Evolutionary conservation across 2,113 vertebrate species (phyloP).

Genomic region (Laticauda laticaudata): DNA sequence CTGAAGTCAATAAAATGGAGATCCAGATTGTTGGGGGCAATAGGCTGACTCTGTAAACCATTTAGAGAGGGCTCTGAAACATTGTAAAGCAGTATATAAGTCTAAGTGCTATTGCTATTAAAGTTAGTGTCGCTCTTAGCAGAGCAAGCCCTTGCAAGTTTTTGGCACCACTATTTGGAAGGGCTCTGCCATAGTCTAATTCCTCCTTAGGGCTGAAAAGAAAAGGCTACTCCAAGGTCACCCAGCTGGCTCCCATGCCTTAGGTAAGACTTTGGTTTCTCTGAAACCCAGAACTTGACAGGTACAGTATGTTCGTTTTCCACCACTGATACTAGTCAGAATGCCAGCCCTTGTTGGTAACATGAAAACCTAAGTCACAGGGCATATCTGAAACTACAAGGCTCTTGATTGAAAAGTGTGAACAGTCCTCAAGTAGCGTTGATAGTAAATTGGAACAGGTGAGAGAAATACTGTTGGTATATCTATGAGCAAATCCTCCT

Average conservation of each 20-base stretch:
- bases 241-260: neutral
- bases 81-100: too few relatives aligned
- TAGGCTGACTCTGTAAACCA: too few relatives aligned
- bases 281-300: neutral
- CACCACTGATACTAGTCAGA: neutral
- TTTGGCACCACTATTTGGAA: neutral
- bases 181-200: neutral
- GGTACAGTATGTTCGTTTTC: neutral
- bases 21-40: too few relatives aligned
- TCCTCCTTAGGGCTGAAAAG: neutral
- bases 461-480: conserved; percentile 7
- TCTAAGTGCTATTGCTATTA: neutral
- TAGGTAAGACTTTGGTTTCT: neutral
- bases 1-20: too few relatives aligned
- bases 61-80: too few relatives aligned
- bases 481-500: neutral
- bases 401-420: neutral
- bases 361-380: neutral
- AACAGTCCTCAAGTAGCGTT: fast-evolving
- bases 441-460: neutral
- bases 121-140: neutral
- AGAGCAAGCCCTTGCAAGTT: neutral
- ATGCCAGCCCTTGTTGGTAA: neutral
- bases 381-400: neutral
- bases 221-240: neutral